Evolutionary conservation across 2,113 vertebrate species (phyloP), one percentile per base, ranked within the genome.

Genomic region (Macquaria ambigua): DNA sequence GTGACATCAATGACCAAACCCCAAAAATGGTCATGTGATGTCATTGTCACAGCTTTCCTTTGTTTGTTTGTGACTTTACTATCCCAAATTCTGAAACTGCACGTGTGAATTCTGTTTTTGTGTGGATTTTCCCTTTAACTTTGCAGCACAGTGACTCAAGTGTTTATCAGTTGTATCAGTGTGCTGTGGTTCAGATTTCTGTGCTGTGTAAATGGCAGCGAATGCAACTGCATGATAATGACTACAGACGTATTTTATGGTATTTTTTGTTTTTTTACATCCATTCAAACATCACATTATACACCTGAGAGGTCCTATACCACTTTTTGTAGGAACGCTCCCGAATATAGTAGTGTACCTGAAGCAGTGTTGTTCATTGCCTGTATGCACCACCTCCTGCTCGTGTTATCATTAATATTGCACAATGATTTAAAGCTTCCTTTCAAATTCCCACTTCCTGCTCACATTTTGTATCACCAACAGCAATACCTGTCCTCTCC

Each of bases 211-310:
- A 68, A 63, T 78, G 73, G 81, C 77, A 76, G 67, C 11, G 56
- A 91, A 83, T 81, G 84, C 76, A 87, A 72, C 87, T 89, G 84
- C 91, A 91, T 91, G 91, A 83, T 53, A 73, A 20, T 14, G 56
- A 81, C 63, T 74, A 67, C 16, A 81, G 73, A 50, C 15, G 23
- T 71, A 21, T 74, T 75, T 68, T 56, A 48, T 70, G 9, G 15
- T 78, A 25, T 70, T 81, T 78, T 28, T 58, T 34, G 14, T 69
- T 75, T 50, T 37, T 81, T 83, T 48, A 64, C 16, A 74, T 53
- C 43, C 2, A 14, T 77, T 80, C 46, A 48, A 50, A 53, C 63
- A 28, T 55, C 25, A 55, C 10, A 12, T 74, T 61, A 34, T 37
- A 70, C 68, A 72, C 61, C 67, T 21, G 23, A 68, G 25, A 73